phyloP scores from a whole-genome alignment of 2,888 invertebrate species.

The Piscicola geometra region DNA sequence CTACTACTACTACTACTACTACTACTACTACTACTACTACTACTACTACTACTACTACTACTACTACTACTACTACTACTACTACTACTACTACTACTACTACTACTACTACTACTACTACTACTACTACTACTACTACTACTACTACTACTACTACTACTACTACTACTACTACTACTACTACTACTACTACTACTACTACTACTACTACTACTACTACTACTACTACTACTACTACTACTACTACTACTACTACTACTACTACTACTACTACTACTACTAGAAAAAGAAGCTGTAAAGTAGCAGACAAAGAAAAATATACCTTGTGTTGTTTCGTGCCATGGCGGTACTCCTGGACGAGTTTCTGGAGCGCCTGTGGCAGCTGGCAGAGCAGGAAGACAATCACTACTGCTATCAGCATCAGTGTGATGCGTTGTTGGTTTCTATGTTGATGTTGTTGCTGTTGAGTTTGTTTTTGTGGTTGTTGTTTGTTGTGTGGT shows the following conservation, averaged over 20 bases:
- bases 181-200: conserved; percentile 12
- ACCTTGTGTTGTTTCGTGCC: not conserved
- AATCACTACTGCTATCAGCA: conserved; percentile 71
- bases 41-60: conserved; percentile 12
- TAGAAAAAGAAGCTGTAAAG: no score
- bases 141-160: conserved; percentile 12
- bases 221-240: conserved; percentile 12
- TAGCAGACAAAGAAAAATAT: no score
- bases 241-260: conserved; percentile 12
- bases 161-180: conserved; percentile 12
- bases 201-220: conserved; percentile 12
- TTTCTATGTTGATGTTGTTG: conserved; percentile 44
- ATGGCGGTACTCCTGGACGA: conserved; percentile 57
- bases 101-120: conserved; percentile 12
- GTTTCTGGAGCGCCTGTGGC: conserved; percentile 63
- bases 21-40: conserved; percentile 12
- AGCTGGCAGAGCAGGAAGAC: conserved; percentile 71
- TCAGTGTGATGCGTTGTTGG: conserved; percentile 66
- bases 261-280: conserved; percentile 12
- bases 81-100: conserved; percentile 12
- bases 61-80: conserved; percentile 12
- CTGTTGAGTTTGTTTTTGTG: no score
- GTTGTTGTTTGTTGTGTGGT: no score
- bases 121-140: conserved; percentile 12
- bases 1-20: conserved; percentile 12